A percentile compares a stretch with the other conserved stretches of the same genome.
These are phyloP conservation scores for Macrobrachium nipponense DNA, from an alignment of 1,140 invertebrate genomes.

Conservation along the genomic window DNA sequence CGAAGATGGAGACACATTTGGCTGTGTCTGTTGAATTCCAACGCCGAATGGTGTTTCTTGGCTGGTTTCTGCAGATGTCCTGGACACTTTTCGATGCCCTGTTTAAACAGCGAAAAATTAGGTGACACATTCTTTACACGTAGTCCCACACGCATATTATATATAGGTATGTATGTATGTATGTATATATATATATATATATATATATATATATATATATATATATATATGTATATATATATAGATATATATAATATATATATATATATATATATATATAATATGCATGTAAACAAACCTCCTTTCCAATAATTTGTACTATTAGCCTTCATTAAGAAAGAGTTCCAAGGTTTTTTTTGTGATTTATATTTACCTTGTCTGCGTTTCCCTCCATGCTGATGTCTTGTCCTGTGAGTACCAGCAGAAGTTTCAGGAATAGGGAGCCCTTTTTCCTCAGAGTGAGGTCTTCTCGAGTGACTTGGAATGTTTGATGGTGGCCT, in stretches of 20 bases:
- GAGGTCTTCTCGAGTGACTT: neutral
- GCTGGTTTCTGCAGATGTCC: neutral
- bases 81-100: constrained; percentile 26
- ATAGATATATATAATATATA: too few relatives aligned
- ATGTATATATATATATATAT: too few relatives aligned
- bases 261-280: too few relatives aligned
- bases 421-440: neutral
- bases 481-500: neutral
- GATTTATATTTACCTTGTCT: neutral
- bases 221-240: too few relatives aligned
- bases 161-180: too few relatives aligned
- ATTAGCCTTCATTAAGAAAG: neutral
- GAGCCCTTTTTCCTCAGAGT: neutral
- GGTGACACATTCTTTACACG: neutral
- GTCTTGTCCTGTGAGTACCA: constrained; percentile 37
- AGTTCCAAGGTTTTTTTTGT: neutral
- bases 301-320: neutral
- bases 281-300: too few relatives aligned
- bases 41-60: constrained; percentile 19
- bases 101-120: neutral
- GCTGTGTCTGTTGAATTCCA: constrained; percentile 44
- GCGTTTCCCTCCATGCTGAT: constrained; percentile 40
- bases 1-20: constrained; percentile 18
- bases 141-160: too few relatives aligned
- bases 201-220: too few relatives aligned